Evolutionary conservation across 2,797 vertebrate species (phyloP).

Genomic region (Alosa sapidissima): DNA sequence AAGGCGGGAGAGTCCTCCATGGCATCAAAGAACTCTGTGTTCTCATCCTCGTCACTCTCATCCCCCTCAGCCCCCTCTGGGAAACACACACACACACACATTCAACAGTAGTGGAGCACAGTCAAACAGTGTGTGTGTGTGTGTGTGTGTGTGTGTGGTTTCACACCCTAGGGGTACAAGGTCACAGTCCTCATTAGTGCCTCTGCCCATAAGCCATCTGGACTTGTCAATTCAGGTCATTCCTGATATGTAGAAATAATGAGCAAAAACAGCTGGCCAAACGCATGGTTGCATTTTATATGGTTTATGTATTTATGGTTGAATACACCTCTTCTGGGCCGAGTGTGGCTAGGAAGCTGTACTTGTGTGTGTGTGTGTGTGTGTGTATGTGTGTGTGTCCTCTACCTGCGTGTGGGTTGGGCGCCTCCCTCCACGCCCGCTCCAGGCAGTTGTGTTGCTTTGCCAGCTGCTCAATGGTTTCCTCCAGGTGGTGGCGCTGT

Average conservation of each 20-base stretch:
- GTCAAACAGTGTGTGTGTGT: not conserved
- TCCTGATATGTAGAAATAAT: not conserved
- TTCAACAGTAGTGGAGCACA: no score
- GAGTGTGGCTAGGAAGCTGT: not conserved
- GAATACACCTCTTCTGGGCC: not conserved
- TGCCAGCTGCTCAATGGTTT: constrained; percentile 94
- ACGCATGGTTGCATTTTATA: not conserved
- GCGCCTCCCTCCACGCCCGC: constrained; percentile 86
- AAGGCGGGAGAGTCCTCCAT: constrained; percentile 95
- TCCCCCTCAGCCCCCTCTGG: constrained; percentile 78
- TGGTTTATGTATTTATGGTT: not conserved
- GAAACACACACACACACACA: constrained; percentile 24
- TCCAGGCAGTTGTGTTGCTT: constrained; percentile 97
- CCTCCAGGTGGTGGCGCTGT: constrained; percentile 90
- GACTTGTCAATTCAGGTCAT: not conserved
- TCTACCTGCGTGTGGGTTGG: constrained; percentile 69
- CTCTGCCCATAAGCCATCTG: not conserved
- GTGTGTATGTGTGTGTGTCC: constrained; percentile 19
- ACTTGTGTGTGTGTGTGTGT: not conserved
- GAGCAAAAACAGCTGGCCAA: not conserved
- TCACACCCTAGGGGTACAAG: not conserved
- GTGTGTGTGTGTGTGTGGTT: constrained; percentile 23
- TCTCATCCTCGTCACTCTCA: constrained; percentile 95
- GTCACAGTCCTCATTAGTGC: not conserved
- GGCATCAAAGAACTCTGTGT: constrained; percentile 95